Percentiles rank a stretch among this genome's conserved stretches.
Conservation (phyloP, 2,797 vertebrate species). For the Takifugu ocellatus region DNA sequence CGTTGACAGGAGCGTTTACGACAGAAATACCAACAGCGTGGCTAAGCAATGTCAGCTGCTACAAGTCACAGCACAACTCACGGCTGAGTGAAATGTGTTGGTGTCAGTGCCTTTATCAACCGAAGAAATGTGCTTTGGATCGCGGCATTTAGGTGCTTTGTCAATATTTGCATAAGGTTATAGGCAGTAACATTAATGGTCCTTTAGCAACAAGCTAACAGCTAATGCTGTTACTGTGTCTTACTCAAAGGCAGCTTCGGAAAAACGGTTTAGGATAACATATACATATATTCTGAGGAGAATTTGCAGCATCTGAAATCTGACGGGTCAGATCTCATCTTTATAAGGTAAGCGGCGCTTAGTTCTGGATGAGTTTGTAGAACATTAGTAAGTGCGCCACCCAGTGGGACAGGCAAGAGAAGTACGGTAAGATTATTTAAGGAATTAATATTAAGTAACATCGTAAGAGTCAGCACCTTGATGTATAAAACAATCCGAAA, state of each 20-base stretch:
- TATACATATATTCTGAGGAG: too few species aligned
- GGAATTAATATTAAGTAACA: conserved; percentile 2
- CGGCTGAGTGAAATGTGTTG: background rate
- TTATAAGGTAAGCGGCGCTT: conserved; percentile 41
- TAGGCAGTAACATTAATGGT: conserved; percentile 3
- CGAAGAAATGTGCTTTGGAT: background rate
- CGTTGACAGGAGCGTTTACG: conserved; percentile 43
- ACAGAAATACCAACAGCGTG: conserved; percentile 37
- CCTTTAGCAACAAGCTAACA: conserved; percentile 50
- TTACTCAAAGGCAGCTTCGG: conserved; percentile 25
- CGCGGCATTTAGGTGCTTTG: background rate
- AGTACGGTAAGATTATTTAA: background rate
- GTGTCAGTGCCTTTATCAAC: conserved; percentile 4
- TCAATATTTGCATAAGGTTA: background rate
- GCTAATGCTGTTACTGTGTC: conserved; percentile 39
- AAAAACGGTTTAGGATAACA: conserved; percentile 3
- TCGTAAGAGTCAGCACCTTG: background rate
- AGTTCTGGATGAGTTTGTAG: conserved; percentile 31
- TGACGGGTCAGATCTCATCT: background rate
- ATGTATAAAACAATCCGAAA: too few species aligned
- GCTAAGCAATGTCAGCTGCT: conserved; percentile 34
- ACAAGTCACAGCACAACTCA: conserved; percentile 33
- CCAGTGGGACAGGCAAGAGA: background rate
- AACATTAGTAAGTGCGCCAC: background rate
- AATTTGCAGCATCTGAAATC: too few species aligned